These are phyloP conservation scores for Cryptoblepharus egeriae DNA, from an alignment of 2,797 vertebrate species.

Conservation along the genomic window DNA sequence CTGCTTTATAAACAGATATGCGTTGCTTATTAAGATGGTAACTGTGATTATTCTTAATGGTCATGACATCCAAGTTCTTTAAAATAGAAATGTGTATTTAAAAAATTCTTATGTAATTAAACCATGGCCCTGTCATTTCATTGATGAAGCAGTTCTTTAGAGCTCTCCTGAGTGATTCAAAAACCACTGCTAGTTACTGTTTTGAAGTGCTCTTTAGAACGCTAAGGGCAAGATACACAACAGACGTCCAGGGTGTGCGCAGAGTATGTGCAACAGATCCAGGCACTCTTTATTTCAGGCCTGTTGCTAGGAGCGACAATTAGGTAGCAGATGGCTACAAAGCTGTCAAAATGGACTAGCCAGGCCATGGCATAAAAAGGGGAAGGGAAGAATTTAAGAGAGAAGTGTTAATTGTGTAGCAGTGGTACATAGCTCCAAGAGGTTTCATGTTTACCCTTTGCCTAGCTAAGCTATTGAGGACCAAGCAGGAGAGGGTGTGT, in stretches of 20 bases:
- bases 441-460: not conserved
- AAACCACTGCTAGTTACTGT: not conserved
- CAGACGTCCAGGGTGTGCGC: not conserved
- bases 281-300: not conserved
- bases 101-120: not conserved
- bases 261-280: not conserved
- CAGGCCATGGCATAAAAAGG: not conserved
- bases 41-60: not conserved
- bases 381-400: not conserved
- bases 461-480: not conserved
- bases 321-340: not conserved
- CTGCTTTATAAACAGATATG: slow-evolving; percentile 19
- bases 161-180: not conserved
- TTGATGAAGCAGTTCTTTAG: not conserved
- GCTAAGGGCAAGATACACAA: not conserved
- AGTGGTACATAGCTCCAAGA: not conserved
- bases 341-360: not conserved
- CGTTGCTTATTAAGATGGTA: slow-evolving; percentile 13
- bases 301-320: not conserved
- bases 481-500: no score
- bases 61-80: not conserved
- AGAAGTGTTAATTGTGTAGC: not conserved
- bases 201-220: not conserved
- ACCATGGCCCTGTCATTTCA: not conserved
- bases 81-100: not conserved